phyloP scores from a whole-genome alignment of 2,888 invertebrate species.

The Pasiphila rectangulata region DNA sequence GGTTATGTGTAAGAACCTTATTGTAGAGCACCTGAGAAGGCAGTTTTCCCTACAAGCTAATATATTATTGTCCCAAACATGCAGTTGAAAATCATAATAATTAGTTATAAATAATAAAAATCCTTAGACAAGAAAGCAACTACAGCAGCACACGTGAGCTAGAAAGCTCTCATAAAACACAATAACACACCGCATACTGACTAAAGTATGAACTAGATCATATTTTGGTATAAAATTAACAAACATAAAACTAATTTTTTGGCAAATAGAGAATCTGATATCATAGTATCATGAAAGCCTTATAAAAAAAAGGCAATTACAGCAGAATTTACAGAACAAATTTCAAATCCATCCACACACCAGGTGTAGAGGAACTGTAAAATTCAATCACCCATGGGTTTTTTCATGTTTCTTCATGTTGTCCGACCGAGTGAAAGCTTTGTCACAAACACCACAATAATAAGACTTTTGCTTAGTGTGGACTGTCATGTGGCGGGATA shows the following conservation, averaged over 20 bases:
- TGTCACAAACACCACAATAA: constrained; percentile 78
- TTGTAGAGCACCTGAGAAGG: constrained; percentile 76
- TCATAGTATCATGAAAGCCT: constrained; percentile 53
- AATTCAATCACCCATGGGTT: constrained; percentile 67
- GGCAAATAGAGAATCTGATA: constrained; percentile 78
- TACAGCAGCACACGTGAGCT: constrained; percentile 74
- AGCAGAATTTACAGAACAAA: constrained; percentile 31
- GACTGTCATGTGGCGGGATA: constrained; percentile 79
- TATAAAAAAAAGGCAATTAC: constrained; percentile 31
- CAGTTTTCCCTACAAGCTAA: constrained; percentile 63
- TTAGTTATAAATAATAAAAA: constrained; percentile 38
- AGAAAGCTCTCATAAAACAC: constrained; percentile 67
- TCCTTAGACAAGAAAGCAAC: constrained; percentile 66
- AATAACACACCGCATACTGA: constrained; percentile 74
- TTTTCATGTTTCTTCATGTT: constrained; percentile 81
- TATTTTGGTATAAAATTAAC: constrained; percentile 74
- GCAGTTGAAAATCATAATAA: constrained; percentile 59
- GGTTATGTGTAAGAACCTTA: constrained; percentile 75
- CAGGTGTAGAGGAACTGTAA: constrained; percentile 28
- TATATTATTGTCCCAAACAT: constrained; percentile 60
- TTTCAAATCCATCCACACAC: constrained; percentile 33
- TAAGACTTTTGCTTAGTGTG: constrained; percentile 79
- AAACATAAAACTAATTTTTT: constrained; percentile 75
- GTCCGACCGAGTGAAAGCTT: constrained; percentile 77
- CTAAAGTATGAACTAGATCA: constrained; percentile 78